phyloP scores from a whole-genome alignment of 2,888 invertebrate species.

The Asteroscopus sphinx region DNA sequence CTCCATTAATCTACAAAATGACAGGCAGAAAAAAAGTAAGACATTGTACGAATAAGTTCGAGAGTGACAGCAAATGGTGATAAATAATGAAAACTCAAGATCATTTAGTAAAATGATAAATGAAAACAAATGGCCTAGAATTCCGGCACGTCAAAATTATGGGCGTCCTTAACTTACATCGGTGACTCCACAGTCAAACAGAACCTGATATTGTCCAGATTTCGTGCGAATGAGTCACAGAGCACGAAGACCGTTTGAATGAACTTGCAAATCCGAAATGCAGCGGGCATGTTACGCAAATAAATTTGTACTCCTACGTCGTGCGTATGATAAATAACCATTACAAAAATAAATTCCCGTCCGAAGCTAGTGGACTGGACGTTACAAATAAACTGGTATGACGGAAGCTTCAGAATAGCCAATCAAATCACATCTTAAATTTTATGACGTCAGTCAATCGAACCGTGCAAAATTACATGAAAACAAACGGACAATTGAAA shows the following conservation, averaged over 20 bases:
- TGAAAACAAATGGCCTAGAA: conserved; percentile 53
- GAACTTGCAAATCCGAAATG: conserved; percentile 48
- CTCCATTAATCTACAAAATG: conserved; percentile 47
- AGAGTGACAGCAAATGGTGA: conserved; percentile 37
- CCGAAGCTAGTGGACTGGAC: conserved; percentile 14
- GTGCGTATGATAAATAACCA: conserved; percentile 44
- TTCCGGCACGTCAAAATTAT: conserved; percentile 46
- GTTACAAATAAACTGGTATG: conserved; percentile 55
- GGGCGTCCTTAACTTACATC: conserved; percentile 64
- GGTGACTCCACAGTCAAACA: conserved; percentile 32
- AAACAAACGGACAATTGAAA: too few relatives aligned
- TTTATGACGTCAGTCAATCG: too few relatives aligned
- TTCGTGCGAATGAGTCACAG: conserved; percentile 54
- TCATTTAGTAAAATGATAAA: conserved; percentile 60
- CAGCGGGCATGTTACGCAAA: conserved; percentile 27
- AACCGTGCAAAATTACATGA: too few relatives aligned
- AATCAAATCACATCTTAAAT: too few relatives aligned
- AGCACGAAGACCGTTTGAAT: conserved; percentile 58
- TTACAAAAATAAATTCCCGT: conserved; percentile 48
- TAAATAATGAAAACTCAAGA: conserved; percentile 51
- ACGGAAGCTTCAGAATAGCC: conserved; percentile 51
- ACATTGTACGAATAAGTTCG: conserved; percentile 22
- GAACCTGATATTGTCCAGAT: conserved; percentile 61
- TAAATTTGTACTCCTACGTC: conserved; percentile 38
- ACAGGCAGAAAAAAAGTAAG: conserved; percentile 31